These are phyloP conservation scores for Archaeoteleia sp. DNA, from an alignment of 2,888 invertebrate species.

Conservation along the genomic window DNA sequence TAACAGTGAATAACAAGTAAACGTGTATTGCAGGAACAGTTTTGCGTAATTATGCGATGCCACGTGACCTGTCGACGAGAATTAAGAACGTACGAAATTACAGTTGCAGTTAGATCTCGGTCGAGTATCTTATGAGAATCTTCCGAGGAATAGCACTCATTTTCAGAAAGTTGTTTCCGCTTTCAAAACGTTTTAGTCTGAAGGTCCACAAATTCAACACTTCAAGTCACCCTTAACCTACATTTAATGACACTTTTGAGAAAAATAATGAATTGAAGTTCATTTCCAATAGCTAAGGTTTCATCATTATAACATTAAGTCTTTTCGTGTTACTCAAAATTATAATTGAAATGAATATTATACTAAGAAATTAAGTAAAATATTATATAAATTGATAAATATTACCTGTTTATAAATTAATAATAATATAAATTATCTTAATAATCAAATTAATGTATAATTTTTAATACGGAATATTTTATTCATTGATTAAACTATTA, in stretches of 20 bases:
- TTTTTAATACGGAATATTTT: no score
- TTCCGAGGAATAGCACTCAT: slow-evolving; percentile 33
- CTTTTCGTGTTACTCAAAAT: background rate
- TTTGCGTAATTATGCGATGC: slow-evolving; percentile 43
- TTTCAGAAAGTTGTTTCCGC: slow-evolving; percentile 41
- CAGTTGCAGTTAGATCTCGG: slow-evolving; percentile 34
- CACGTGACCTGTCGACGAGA: slow-evolving; percentile 41
- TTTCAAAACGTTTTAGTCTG: slow-evolving; percentile 11
- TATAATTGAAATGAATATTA: no score
- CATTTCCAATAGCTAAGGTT: background rate
- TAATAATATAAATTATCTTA: no score
- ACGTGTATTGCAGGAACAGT: slow-evolving; percentile 27
- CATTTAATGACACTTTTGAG: slow-evolving; percentile 17
- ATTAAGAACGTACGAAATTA: slow-evolving; percentile 20
- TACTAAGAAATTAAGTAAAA: no score
- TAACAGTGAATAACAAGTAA: background rate
- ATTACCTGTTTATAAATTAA: no score
- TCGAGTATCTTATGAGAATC: slow-evolving; percentile 36
- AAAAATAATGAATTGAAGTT: slow-evolving; percentile 1
- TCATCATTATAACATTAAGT: background rate
- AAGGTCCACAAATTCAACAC: slow-evolving; percentile 17
- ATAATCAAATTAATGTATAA: no score
- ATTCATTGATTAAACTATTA: no score
- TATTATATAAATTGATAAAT: no score
- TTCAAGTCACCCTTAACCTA: slow-evolving; percentile 13